Conservation (phyloP, 2,113 vertebrate genomes). For the Collichthys lucidus region DNA sequence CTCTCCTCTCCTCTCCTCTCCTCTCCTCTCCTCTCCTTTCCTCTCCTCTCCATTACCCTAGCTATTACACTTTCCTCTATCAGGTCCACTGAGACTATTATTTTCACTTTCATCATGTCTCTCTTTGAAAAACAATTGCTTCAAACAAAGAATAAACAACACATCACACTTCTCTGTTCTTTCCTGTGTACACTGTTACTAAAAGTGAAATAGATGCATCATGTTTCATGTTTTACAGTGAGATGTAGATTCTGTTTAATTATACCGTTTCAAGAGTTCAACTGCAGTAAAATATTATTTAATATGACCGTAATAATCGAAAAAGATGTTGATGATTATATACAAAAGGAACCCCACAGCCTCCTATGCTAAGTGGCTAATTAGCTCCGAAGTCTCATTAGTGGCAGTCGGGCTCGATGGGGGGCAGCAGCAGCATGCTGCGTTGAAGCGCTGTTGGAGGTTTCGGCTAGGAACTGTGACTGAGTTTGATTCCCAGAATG, state of each 20-base stretch:
- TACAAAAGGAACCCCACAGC: conserved; percentile 11
- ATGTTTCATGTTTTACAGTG: background rate
- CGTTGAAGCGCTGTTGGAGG: background rate
- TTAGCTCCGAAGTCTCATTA: conserved; percentile 56
- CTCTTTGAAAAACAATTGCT: background rate
- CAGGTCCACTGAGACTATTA: background rate
- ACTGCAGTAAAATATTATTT: background rate
- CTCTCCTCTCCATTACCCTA: background rate
- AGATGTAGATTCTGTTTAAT: background rate
- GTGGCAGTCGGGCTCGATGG: conserved; percentile 14
- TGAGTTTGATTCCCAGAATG: background rate
- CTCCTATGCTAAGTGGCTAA: conserved; percentile 41
- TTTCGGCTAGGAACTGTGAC: background rate
- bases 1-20: background rate
- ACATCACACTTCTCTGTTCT: background rate
- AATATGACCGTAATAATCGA: conserved; percentile 1
- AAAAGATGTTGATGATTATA: conserved; percentile 3
- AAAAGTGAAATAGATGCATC: background rate
- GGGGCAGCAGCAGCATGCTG: background rate
- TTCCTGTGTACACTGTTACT: background rate
- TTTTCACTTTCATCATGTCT: conserved; percentile 29
- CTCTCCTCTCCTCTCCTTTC: background rate
- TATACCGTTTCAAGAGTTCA: background rate
- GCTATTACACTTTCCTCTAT: background rate
- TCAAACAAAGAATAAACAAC: background rate